Conservation (phyloP, 2,888 invertebrate genomes). For the Seladonia tumulorum region DNA sequence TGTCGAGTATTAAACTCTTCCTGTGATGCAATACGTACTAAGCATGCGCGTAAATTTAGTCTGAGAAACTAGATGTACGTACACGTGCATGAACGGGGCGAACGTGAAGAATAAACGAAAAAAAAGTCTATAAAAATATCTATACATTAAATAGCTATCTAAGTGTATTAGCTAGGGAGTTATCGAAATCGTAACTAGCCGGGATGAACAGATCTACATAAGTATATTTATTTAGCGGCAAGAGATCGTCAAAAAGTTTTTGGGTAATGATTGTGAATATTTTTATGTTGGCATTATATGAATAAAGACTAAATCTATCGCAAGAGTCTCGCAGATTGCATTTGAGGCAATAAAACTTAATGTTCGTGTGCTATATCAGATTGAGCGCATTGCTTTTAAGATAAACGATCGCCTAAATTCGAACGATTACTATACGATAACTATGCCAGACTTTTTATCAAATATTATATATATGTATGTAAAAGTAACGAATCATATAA, state of each 20-base stretch:
- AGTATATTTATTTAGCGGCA: conserved; percentile 68
- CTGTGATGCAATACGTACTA: conserved; percentile 56
- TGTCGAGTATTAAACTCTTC: conserved; percentile 52
- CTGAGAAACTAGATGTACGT: conserved; percentile 40
- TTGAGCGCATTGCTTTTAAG: conserved; percentile 61
- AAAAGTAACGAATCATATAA: conserved; percentile 1
- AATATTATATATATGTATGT: conserved; percentile 16
- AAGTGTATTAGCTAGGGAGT: conserved; percentile 71
- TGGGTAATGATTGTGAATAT: conserved; percentile 53
- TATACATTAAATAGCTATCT: conserved; percentile 62
- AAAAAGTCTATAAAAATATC: conserved; percentile 55
- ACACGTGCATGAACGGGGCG: conserved; percentile 54
- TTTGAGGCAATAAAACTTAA: conserved; percentile 62
- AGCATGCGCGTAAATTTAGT: conserved; percentile 46
- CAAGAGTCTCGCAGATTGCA: conserved; percentile 49
- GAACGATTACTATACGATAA: conserved; percentile 23
- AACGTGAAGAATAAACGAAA: conserved; percentile 29
- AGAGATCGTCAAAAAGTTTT: conserved; percentile 44
- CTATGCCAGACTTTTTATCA: conserved; percentile 30
- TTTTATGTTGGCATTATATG: conserved; percentile 60
- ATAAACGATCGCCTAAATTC: conserved; percentile 16
- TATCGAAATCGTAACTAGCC: conserved; percentile 66
- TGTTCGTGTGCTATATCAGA: conserved; percentile 40
- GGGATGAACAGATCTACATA: conserved; percentile 55
- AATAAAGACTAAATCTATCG: conserved; percentile 60